These are phyloP conservation scores for Hemibagrus guttatus DNA, from an alignment of 2,797 vertebrate species.

Conservation along the genomic window DNA sequence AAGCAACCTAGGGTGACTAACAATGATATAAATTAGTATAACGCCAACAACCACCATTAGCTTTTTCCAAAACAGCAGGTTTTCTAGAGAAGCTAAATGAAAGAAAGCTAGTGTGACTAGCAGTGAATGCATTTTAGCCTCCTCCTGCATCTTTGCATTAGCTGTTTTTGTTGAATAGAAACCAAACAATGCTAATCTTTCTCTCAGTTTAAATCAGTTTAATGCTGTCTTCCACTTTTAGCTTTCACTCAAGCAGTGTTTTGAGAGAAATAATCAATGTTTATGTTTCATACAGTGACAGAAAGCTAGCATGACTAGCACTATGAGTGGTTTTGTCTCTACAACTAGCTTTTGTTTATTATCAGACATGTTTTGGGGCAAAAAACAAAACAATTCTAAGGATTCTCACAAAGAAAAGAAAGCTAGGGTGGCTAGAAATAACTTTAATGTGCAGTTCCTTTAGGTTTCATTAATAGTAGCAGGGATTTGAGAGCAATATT, in stretches of 20 bases:
- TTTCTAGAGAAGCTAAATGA: background rate
- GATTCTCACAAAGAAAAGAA: background rate
- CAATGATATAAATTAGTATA: background rate
- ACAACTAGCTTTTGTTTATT: background rate
- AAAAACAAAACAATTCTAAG: background rate
- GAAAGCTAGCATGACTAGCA: background rate
- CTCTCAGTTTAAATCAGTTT: background rate
- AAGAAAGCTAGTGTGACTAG: background rate
- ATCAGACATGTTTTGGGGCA: background rate
- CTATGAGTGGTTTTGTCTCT: constrained; percentile 38
- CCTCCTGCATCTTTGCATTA: background rate
- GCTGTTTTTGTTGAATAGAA: background rate
- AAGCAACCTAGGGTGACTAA: background rate
- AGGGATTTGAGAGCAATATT: background rate
- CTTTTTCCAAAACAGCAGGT: background rate
- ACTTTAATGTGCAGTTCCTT: background rate
- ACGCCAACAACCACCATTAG: background rate
- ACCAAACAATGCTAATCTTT: background rate
- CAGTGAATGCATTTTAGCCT: background rate
- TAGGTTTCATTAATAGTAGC: background rate
- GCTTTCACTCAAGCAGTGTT: background rate
- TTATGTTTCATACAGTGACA: no score
- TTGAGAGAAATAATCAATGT: background rate
- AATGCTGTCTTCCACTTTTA: background rate
- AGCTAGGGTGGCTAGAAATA: background rate